phyloP scores from a whole-genome alignment of 2,888 invertebrate species.

The Holacanthella duospinosa region DNA sequence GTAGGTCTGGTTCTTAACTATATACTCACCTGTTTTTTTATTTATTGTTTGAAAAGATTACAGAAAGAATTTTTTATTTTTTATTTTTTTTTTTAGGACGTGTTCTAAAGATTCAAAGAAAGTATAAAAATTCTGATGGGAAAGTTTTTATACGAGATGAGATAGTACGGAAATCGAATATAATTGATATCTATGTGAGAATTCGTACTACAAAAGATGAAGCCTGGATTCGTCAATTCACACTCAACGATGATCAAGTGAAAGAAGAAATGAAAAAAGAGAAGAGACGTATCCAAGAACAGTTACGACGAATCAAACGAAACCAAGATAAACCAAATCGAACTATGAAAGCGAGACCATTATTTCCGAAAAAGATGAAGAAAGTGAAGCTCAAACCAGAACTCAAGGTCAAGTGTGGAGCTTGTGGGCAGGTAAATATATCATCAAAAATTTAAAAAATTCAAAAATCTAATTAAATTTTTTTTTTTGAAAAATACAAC shows the following conservation, averaged over 20 bases:
- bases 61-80: too few relatives aligned
- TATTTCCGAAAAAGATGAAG: conserved; percentile 51
- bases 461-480: background rate
- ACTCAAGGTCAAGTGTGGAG: conserved; percentile 89
- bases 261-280: conserved; percentile 98
- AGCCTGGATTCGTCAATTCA: conserved; percentile 81
- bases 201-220: conserved; percentile 93
- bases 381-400: conserved; percentile 65
- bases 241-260: conserved; percentile 88
- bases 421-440: conserved; percentile 92
- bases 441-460: background rate
- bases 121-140: conserved; percentile 77
- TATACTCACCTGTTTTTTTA: too few relatives aligned
- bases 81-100: conserved; percentile 47
- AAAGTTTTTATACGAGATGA: conserved; percentile 85
- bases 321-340: conserved; percentile 58
- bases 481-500: too few relatives aligned
- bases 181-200: conserved; percentile 92
- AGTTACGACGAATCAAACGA: conserved; percentile 81
- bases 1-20: too few relatives aligned
- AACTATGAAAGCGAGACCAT: conserved; percentile 23
- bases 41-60: too few relatives aligned
- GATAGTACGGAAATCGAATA: conserved; percentile 79
- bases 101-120: conserved; percentile 81
- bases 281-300: conserved; percentile 90